phyloP scores from a whole-genome alignment of 2,888 invertebrate genomes.

The Stenodema calcarata region DNA sequence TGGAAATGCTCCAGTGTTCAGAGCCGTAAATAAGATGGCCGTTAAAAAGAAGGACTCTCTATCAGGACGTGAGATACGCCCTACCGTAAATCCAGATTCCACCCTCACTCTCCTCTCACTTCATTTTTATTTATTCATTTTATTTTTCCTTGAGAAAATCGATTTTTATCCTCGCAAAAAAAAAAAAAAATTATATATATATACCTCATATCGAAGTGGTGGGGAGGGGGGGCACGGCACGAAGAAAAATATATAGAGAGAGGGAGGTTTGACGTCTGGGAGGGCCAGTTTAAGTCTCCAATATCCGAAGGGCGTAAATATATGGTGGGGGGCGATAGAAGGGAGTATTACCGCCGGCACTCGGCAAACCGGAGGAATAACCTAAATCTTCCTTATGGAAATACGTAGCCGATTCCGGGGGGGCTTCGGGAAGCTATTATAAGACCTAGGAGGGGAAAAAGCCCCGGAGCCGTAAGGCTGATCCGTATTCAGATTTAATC shows the following conservation, averaged over 20 bases:
- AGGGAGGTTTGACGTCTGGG: not conserved
- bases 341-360: not conserved
- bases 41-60: slow-evolving; percentile 1
- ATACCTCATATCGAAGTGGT: not conserved
- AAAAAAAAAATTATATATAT: not conserved
- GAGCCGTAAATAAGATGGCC: not conserved
- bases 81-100: not conserved
- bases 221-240: not conserved
- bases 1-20: not conserved
- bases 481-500: not conserved
- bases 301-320: not conserved
- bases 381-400: not conserved
- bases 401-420: not conserved
- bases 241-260: not conserved
- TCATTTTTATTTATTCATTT: not conserved
- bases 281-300: not conserved
- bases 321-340: not conserved
- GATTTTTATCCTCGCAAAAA: not conserved
- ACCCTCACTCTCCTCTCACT: not conserved
- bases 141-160: not conserved
- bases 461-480: not conserved
- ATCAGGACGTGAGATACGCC: not conserved
- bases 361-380: slow-evolving; percentile 2
- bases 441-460: not conserved
- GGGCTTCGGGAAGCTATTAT: not conserved